Evolutionary conservation across 2,888 invertebrate genomes (phyloP).

Genomic region (Ditylenchus weischeri): DNA sequence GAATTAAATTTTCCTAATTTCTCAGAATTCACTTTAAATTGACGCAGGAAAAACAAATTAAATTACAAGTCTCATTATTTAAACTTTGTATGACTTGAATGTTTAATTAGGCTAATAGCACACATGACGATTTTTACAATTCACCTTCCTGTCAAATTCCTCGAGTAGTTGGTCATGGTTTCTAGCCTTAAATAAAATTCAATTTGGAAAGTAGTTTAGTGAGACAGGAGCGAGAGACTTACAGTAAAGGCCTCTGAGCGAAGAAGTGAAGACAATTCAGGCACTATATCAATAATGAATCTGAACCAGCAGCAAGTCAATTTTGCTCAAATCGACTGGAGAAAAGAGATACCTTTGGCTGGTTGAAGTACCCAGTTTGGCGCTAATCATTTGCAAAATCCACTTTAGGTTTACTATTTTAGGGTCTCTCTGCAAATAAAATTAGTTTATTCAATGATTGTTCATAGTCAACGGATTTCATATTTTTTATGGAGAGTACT

Average conservation of each 20-base stretch:
- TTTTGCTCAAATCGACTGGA: no score
- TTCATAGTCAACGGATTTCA: no score
- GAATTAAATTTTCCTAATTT: no score
- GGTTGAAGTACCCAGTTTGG: constrained; percentile 44
- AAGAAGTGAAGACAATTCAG: constrained; percentile 40
- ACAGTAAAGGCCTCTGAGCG: constrained; percentile 35
- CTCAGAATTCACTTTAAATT: no score
- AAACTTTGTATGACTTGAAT: no score
- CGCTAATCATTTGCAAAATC: constrained; percentile 53
- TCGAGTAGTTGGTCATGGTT: constrained; percentile 34
- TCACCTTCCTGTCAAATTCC: constrained; percentile 41
- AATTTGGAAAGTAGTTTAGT: neutral
- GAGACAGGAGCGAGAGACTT: neutral
- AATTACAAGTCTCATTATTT: no score
- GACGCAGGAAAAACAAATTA: no score
- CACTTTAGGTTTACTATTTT: constrained; percentile 53
- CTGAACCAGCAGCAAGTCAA: no score
- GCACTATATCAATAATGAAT: constrained; percentile 48
- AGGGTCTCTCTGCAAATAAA: constrained; percentile 45
- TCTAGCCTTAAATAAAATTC: neutral
- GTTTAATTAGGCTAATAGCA: no score
- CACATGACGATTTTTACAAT: neutral
- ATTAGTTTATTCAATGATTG: no score
- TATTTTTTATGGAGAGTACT: no score
- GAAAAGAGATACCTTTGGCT: constrained; percentile 34